A percentile compares a stretch with the other conserved stretches of the same genome.
phyloP scores from a whole-genome alignment of 2,113 vertebrate species.

The Paramormyrops kingsleyae region DNA sequence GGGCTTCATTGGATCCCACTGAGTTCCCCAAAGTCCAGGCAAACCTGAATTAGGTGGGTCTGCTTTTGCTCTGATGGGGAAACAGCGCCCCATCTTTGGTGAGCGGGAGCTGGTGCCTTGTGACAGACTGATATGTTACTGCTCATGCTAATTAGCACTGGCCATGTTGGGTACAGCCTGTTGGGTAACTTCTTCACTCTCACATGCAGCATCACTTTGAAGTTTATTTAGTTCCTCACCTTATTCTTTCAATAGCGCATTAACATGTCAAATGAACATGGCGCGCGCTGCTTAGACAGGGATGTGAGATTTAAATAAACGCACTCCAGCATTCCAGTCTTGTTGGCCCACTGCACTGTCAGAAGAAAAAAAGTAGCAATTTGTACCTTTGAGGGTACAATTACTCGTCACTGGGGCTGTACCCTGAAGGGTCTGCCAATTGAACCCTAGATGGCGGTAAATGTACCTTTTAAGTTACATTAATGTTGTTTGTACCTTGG shows the following conservation, averaged over 20 bases:
- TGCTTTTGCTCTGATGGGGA: background rate
- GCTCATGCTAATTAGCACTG: no score
- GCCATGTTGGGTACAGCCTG: background rate
- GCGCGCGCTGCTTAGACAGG: no score
- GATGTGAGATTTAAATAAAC: background rate
- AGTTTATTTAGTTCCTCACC: background rate
- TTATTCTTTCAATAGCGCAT: background rate
- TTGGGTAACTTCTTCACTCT: background rate
- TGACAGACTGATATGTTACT: background rate
- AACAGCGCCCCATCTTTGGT: background rate
- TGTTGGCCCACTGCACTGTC: background rate
- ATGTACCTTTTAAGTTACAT: background rate
- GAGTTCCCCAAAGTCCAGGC: background rate
- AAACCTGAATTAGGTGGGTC: background rate
- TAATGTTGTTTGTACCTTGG: background rate
- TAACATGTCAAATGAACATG: background rate
- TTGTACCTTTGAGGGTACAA: background rate
- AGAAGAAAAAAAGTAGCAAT: background rate
- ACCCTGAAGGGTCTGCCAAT: background rate
- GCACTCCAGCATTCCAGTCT: background rate
- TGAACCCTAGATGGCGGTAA: background rate
- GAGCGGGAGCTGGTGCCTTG: background rate
- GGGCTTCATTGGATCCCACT: background rate
- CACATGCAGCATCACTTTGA: no score
- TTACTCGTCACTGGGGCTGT: background rate